phyloP scores from a whole-genome alignment of 2,797 vertebrate species.

The Hemitrygon akajei region DNA sequence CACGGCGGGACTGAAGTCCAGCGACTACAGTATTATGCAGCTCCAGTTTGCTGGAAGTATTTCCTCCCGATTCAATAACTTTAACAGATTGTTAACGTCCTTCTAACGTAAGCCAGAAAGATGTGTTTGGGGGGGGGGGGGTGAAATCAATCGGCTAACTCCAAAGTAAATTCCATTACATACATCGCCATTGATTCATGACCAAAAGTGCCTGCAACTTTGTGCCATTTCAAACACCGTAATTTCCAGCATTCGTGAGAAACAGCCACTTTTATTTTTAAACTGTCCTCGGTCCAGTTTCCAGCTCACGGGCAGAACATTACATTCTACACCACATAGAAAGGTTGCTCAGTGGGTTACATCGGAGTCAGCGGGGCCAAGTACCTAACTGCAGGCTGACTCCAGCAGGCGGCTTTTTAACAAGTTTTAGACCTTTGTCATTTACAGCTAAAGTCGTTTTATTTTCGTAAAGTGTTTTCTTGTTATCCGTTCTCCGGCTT shows the following conservation, averaged over 20 bases:
- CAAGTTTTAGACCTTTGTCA: neutral
- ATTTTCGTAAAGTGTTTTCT: too few species aligned
- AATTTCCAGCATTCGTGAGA: neutral
- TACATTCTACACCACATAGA: neutral
- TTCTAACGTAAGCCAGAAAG: neutral
- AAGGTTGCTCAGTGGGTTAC: neutral
- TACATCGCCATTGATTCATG: neutral
- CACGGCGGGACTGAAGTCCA: neutral
- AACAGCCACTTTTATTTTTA: neutral
- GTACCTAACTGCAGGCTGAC: neutral
- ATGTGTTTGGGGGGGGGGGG: neutral
- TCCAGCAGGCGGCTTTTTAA: neutral
- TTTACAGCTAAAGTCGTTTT: neutral
- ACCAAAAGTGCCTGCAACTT: neutral
- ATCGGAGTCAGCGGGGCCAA: neutral
- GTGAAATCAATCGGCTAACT: neutral
- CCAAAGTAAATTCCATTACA: neutral
- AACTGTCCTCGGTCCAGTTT: neutral
- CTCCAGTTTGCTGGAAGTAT: neutral
- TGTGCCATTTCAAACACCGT: neutral
- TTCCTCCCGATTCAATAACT: neutral
- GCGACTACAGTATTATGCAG: neutral
- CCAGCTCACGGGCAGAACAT: conserved; percentile 3
- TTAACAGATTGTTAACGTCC: neutral
- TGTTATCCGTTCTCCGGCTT: too few species aligned